A percentile compares a stretch with the other conserved stretches of the same genome.
Evolutionary conservation across 2,797 vertebrate genomes (phyloP).

Genomic region (Peromyscus eremicus): DNA sequence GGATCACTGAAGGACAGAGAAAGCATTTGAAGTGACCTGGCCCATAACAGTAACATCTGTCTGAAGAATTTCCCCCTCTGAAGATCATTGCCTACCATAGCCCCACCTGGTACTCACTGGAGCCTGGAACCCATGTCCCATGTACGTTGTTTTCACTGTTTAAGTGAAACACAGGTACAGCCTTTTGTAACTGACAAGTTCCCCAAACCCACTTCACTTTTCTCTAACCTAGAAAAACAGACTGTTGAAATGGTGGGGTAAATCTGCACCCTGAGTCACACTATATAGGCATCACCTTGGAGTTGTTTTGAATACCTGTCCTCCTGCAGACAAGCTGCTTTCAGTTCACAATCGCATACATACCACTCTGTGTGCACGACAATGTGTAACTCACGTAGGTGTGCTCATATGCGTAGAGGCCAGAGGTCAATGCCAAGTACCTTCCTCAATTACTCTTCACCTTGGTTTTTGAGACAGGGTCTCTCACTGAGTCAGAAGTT

Average conservation of each 20-base stretch:
- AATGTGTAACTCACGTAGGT: neutral
- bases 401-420: neutral
- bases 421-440: neutral
- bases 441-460: neutral
- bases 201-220: neutral
- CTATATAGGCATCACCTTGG: rapidly evolving
- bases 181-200: neutral
- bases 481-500: neutral
- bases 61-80: neutral
- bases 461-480: neutral
- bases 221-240: neutral
- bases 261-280: neutral
- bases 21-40: neutral
- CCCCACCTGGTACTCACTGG: neutral
- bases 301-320: neutral
- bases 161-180: neutral
- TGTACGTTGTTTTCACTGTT: neutral
- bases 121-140: no score
- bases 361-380: neutral
- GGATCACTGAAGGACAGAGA: neutral
- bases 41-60: neutral
- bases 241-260: neutral
- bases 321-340: neutral
- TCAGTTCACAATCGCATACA: neutral
- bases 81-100: neutral